A percentile compares a stretch with the other conserved stretches of the same genome.
These are phyloP conservation scores for Pterocles burchelli DNA, from an alignment of 2,113 vertebrate species.

Conservation along the genomic window DNA sequence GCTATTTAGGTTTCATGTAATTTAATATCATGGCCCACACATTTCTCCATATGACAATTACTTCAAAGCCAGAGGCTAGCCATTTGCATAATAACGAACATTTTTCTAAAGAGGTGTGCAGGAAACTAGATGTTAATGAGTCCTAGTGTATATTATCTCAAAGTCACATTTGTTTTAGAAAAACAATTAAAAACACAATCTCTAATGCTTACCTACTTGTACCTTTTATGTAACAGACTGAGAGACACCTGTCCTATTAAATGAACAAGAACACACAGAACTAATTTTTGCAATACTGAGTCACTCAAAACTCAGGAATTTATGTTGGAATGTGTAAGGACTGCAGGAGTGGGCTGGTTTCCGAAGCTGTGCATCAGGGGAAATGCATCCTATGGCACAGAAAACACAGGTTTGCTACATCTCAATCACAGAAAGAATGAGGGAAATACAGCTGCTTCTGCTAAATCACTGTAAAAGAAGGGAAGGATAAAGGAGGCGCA, in stretches of 20 bases:
- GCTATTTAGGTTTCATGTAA: neutral
- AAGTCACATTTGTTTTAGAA: neutral
- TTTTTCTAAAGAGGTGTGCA: neutral
- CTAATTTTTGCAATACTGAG: neutral
- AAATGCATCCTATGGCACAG: neutral
- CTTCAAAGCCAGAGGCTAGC: constrained; percentile 5
- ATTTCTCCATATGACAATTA: constrained; percentile 13
- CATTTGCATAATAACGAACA: constrained; percentile 53
- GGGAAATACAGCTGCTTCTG: neutral
- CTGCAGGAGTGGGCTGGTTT: no score
- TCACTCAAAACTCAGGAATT: neutral
- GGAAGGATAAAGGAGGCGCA: neutral
- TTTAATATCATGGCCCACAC: neutral
- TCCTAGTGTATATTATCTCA: neutral
- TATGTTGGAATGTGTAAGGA: fast-evolving
- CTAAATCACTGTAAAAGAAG: neutral
- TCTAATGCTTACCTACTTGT: neutral
- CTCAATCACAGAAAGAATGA: neutral
- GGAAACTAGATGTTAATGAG: neutral
- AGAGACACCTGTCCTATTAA: neutral
- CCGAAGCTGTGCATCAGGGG: neutral
- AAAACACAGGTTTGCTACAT: neutral
- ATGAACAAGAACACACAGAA: fast-evolving
- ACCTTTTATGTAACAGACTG: neutral
- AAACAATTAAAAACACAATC: neutral